Evolutionary conservation across 1,140 invertebrate species (phyloP).

Genomic region (Drosophila sucinea): DNA sequence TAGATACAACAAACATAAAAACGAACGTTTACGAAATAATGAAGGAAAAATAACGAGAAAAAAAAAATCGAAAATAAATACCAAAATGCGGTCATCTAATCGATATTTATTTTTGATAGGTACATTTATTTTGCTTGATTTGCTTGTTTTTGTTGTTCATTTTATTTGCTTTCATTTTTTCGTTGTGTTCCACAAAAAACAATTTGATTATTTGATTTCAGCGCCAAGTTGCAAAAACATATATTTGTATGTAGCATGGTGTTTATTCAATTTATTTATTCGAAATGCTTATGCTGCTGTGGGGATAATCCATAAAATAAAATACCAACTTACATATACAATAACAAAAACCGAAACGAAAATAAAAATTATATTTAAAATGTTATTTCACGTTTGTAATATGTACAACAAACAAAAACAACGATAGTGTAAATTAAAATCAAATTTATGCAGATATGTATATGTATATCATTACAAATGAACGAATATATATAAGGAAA

Average conservation of each 20-base stretch:
- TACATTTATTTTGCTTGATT: conserved; percentile 54
- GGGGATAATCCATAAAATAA: conserved; percentile 42
- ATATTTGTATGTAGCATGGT: conserved; percentile 43
- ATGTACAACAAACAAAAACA: conserved; percentile 4
- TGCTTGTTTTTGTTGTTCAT: conserved; percentile 50
- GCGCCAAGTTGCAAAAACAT: conserved; percentile 74
- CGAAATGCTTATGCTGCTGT: conserved; percentile 48
- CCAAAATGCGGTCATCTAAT: conserved; percentile 15
- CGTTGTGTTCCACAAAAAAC: conserved; percentile 35
- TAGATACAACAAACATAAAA: conserved; percentile 20
- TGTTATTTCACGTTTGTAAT: conserved; percentile 28
- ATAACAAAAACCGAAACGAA: conserved; percentile 29
- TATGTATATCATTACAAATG: too few relatives aligned
- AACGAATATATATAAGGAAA: neutral
- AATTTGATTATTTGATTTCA: conserved; percentile 77
- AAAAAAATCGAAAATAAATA: conserved; percentile 5
- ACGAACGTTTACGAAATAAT: conserved; percentile 29
- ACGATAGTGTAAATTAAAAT: conserved; percentile 43
- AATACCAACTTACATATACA: conserved; percentile 32
- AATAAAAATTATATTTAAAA: conserved; percentile 39
- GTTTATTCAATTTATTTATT: conserved; percentile 53
- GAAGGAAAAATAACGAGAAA: conserved; percentile 23
- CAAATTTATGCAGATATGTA: conserved; percentile 20
- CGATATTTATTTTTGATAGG: conserved; percentile 24
- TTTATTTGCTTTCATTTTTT: conserved; percentile 32